Conservation (phyloP, 2,797 vertebrate genomes). For the Hydrophis major region DNA sequence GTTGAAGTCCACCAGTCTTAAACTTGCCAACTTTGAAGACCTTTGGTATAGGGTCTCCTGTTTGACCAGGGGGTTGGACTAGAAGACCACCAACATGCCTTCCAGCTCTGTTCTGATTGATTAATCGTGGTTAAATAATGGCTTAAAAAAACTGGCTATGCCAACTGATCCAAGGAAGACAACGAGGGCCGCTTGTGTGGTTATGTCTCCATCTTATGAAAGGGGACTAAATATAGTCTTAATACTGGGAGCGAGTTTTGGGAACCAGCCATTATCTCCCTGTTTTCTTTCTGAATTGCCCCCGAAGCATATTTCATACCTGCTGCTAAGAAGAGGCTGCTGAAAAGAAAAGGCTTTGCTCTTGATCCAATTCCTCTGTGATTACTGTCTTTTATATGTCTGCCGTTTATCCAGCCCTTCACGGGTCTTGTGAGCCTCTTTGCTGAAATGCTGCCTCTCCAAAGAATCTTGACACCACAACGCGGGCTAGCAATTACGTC, state of each 20-base stretch:
- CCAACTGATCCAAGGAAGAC: neutral
- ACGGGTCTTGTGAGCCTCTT: neutral
- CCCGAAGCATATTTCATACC: neutral
- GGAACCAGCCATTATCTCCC: neutral
- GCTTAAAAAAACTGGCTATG: neutral
- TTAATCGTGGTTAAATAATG: neutral
- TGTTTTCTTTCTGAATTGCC: neutral
- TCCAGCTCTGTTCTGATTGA: neutral
- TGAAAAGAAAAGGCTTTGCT: neutral
- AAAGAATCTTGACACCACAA: constrained; percentile 4
- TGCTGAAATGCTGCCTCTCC: neutral
- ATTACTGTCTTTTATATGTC: neutral
- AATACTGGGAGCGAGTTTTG: neutral
- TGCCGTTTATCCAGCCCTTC: neutral
- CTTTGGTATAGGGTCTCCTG: too few species aligned
- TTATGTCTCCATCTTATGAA: neutral
- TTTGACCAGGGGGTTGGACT: too few species aligned
- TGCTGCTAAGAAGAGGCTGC: neutral
- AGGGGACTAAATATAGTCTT: neutral
- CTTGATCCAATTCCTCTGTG: neutral
- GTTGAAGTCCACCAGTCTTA: too few species aligned
- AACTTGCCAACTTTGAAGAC: too few species aligned
- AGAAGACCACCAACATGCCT: too few species aligned
- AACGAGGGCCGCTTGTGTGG: fast-evolving
- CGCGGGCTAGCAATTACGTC: constrained; percentile 1